Conservation (phyloP, 1,140 invertebrate genomes). For the Formica selysi region DNA sequence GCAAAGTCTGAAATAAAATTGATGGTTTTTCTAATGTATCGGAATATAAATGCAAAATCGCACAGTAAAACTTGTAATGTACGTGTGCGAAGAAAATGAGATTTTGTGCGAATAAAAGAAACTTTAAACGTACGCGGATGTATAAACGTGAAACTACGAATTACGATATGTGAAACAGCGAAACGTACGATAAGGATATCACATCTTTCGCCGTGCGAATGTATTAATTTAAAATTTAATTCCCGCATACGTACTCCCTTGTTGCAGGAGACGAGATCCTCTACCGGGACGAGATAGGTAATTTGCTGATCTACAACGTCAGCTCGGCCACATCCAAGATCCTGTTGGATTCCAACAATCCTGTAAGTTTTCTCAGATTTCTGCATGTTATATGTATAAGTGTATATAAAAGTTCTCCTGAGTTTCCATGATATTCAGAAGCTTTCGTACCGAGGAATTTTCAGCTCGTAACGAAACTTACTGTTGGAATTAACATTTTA, state of each 20-base stretch:
- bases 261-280: conserved; percentile 84
- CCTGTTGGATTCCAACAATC: conserved; percentile 76
- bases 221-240: conserved; percentile 36
- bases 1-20: neutral
- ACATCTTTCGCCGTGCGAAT: neutral
- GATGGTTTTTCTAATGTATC: neutral
- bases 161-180: neutral
- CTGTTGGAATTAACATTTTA: neutral
- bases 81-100: neutral
- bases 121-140: neutral
- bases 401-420: neutral
- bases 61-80: neutral
- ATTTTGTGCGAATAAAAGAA: neutral
- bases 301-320: conserved; percentile 81
- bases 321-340: conserved; percentile 68
- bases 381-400: neutral
- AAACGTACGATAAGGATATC: conserved; percentile 19
- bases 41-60: neutral
- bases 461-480: neutral
- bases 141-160: neutral
- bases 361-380: conserved; percentile 75
- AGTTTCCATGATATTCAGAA: conserved; percentile 20
- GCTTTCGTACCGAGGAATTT: neutral
- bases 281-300: conserved; percentile 82
- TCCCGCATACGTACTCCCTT: conserved; percentile 13